These are phyloP conservation scores for Aphaenogaster ashmeadi DNA, from an alignment of 1,140 invertebrate genomes.

Conservation along the genomic window DNA sequence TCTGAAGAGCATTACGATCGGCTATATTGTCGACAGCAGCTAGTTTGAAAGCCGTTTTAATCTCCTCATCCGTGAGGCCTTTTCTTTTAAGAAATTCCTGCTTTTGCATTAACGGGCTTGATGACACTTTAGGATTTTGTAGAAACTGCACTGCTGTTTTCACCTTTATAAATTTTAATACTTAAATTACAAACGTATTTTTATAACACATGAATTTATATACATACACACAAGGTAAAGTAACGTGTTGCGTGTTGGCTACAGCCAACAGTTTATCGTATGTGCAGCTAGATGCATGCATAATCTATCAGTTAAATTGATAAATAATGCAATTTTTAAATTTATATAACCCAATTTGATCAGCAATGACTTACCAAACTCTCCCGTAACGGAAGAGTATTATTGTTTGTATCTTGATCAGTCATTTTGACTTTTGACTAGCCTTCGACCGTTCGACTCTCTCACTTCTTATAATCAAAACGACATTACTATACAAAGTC, in stretches of 20 bases:
- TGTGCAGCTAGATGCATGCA: background rate
- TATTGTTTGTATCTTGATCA: conserved; percentile 75
- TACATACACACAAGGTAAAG: background rate
- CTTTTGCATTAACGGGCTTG: conserved; percentile 92
- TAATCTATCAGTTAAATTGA: background rate
- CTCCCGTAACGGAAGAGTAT: conserved; percentile 75
- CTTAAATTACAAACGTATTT: background rate
- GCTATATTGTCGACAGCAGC: conserved; percentile 85
- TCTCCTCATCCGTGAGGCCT: conserved; percentile 93
- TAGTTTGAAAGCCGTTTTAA: conserved; percentile 91
- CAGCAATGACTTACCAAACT: conserved; percentile 77
- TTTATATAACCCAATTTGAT: conserved; percentile 1
- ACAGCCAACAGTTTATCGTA: background rate
- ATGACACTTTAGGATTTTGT: conserved; percentile 93
- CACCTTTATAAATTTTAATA: conserved; percentile 87
- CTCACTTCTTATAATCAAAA: conserved; percentile 12
- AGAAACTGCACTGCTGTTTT: conserved; percentile 95
- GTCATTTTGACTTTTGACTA: conserved; percentile 72
- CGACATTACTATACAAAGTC: conserved; percentile 24
- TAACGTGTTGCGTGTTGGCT: background rate
- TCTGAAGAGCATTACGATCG: conserved; percentile 82
- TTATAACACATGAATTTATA: conserved; percentile 70
- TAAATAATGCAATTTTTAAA: background rate
- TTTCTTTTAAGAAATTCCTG: conserved; percentile 93
- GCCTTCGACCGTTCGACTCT: background rate